Evolutionary conservation across 2,797 vertebrate species (phyloP), one percentile per base, ranked within the genome.

Genomic region (Sylvia borin): DNA sequence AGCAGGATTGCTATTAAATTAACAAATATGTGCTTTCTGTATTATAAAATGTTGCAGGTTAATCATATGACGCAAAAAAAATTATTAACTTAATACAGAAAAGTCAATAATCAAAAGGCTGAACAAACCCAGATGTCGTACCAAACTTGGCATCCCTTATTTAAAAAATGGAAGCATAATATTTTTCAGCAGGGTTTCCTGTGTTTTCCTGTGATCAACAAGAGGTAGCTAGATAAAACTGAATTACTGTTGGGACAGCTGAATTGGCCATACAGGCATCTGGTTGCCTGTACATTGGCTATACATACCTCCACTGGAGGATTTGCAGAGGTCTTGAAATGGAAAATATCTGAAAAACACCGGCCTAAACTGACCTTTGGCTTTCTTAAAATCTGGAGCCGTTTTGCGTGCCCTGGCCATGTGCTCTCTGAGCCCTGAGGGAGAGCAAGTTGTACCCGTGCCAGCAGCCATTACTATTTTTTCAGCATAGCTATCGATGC

Each of bases 361-460:
- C 11, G 17, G 20, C 88, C 93, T 92, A 73, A 88, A 66, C 1
- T 90, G 74, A 95, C 93, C 94, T 96, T 92, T 95, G 92, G 64
- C 90, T 92, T 94, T 82, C 74, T 53, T 93, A 74, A 86, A 95
- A 82, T 82, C 85, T 93, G 74, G 50, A 94, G 67, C 50, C 65
- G 48, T 85, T 95, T 70, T 88, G 64, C 54, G 47, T 73, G 32
- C 60, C 38, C n/a, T 0, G 0, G 31, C 70, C 65, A 27, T 48
- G 88, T 94, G 47, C 53, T 76, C 80, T 88, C 84, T 67, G 72
- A 93, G 85, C 61, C 64, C 85, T 91, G 92, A 53, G 13, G 42
- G 76, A 73, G 74, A 93, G 64, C 0, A 1, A 57, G 47, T 27
- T 92, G 85, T 55, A 29, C 27, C 68, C 6, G 2, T 92, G 88